Evolutionary conservation across 2,888 invertebrate species (phyloP).

Genomic region (Mythimna lalbum): DNA sequence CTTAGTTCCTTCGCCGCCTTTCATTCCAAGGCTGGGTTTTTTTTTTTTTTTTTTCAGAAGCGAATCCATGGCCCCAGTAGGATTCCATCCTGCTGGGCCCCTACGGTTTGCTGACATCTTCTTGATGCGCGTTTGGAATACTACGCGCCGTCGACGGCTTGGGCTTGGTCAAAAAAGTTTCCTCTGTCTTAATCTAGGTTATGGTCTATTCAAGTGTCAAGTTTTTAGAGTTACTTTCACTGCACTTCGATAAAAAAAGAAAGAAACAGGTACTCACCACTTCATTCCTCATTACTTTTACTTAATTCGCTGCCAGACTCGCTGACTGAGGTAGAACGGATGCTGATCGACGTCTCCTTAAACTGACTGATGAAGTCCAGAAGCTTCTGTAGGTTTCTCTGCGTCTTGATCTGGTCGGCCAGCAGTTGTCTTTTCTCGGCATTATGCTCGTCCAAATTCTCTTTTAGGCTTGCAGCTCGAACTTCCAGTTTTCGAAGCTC

Average conservation of each 20-base stretch:
- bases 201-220: background rate
- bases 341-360: slow-evolving; percentile 85
- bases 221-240: background rate
- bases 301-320: slow-evolving; percentile 85
- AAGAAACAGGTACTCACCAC: slow-evolving; percentile 57
- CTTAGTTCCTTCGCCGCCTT: too few species aligned
- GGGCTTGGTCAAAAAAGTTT: background rate
- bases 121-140: too few species aligned
- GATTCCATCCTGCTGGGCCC: too few species aligned
- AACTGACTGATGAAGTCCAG: slow-evolving; percentile 89
- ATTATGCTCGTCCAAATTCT: slow-evolving; percentile 86
- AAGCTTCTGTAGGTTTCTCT: slow-evolving; percentile 87
- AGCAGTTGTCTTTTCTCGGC: slow-evolving; percentile 86
- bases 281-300: slow-evolving; percentile 86
- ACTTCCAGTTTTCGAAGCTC: slow-evolving; percentile 86
- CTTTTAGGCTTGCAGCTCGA: slow-evolving; percentile 84
- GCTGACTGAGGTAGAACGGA: slow-evolving; percentile 82
- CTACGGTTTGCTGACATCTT: too few species aligned
- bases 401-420: slow-evolving; percentile 87
- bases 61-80: too few species aligned
- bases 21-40: too few species aligned
- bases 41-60: too few species aligned
- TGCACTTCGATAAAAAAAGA: background rate
- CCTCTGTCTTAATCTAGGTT: background rate
- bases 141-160: too few species aligned